These are phyloP conservation scores for Catamblyrhynchus diadema DNA, from an alignment of 2,797 vertebrate species.

Conservation along the genomic window DNA sequence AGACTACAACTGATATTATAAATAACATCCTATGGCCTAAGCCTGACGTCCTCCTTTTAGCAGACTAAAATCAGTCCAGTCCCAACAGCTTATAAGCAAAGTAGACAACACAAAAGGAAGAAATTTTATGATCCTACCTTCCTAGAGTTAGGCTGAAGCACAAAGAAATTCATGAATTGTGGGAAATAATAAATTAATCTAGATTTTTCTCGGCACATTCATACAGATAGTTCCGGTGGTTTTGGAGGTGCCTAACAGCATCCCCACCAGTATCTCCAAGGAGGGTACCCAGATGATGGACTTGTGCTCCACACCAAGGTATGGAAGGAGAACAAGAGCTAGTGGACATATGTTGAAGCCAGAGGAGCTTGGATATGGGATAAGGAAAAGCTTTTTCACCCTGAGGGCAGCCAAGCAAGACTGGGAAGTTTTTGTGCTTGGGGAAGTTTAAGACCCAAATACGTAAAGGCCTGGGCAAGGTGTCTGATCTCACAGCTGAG, in stretches of 20 bases:
- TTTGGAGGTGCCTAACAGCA: neutral
- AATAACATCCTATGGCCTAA: neutral
- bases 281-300: neutral
- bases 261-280: neutral
- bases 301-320: neutral
- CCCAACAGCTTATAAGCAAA: neutral
- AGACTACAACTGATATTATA: neutral
- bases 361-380: neutral
- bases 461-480: neutral
- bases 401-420: neutral
- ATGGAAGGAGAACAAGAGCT: neutral
- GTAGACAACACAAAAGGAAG: neutral
- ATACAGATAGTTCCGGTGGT: neutral
- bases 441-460: neutral
- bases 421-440: neutral
- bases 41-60: neutral
- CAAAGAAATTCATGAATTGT: neutral
- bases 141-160: neutral
- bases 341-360: neutral
- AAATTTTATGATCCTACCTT: neutral
- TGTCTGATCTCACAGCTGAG: neutral
- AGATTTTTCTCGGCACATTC: neutral
- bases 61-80: neutral
- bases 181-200: neutral
- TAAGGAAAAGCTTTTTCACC: neutral